Conservation (phyloP, 2,113 vertebrate genomes). For the Parus major region DNA sequence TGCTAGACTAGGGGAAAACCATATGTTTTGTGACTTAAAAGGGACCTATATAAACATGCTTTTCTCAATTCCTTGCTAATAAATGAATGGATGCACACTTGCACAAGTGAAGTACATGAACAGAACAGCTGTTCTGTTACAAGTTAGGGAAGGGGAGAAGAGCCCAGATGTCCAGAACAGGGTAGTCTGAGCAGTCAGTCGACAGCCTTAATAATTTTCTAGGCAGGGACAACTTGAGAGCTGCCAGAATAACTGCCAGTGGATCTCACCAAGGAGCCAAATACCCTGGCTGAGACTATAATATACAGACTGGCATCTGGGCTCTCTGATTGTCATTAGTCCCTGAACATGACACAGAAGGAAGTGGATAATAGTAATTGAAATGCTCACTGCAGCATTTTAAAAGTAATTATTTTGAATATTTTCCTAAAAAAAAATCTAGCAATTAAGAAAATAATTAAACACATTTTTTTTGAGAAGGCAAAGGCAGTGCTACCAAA, state of each 20-base stretch:
- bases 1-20: neutral
- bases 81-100: neutral
- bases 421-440: neutral
- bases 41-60: neutral
- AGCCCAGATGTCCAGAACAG: slow-evolving; percentile 9
- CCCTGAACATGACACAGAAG: neutral
- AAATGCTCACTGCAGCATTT: neutral
- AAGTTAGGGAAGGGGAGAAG: neutral
- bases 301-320: slow-evolving; percentile 17
- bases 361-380: neutral
- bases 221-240: slow-evolving; percentile 13
- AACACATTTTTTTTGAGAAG: neutral
- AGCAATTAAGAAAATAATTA: neutral
- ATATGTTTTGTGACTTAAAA: slow-evolving; percentile 9
- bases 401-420: slow-evolving; percentile 16
- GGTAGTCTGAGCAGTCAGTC: slow-evolving; percentile 7
- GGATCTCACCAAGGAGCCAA: slow-evolving; percentile 6
- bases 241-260: slow-evolving; percentile 33
- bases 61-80: neutral
- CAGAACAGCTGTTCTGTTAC: neutral
- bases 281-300: slow-evolving; percentile 12
- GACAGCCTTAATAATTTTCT: neutral
- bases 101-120: neutral
- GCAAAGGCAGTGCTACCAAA: neutral
- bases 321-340: neutral